Conservation (phyloP, 2,888 invertebrate species). For the Lochmaea crataegi region DNA sequence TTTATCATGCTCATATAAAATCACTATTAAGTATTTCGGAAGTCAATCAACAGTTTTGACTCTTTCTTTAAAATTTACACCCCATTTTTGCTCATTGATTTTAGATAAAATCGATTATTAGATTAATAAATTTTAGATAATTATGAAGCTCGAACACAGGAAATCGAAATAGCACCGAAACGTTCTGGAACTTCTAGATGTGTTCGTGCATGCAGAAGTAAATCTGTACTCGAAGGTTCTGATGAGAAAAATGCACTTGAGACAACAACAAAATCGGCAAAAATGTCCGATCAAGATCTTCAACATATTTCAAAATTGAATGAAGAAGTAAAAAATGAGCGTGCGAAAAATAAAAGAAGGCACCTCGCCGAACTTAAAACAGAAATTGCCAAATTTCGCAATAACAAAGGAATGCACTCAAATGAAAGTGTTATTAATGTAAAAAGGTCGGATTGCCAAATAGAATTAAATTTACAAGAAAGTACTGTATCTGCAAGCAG, state of each 20-base stretch:
- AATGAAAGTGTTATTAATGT: neutral
- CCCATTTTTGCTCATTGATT: too few species aligned
- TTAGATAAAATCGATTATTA: neutral
- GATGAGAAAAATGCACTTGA: neutral
- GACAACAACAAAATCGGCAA: neutral
- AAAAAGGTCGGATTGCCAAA: neutral
- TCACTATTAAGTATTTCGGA: too few species aligned
- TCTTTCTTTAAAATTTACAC: too few species aligned
- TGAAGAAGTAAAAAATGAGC: neutral
- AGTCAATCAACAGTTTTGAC: too few species aligned
- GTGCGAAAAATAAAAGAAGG: neutral
- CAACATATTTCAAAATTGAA: neutral
- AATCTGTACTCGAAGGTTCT: neutral
- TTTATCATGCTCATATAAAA: too few species aligned
- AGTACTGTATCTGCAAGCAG: neutral
- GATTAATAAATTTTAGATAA: neutral
- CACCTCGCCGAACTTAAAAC: constrained; percentile 1
- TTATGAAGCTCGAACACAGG: neutral
- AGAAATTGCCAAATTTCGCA: constrained; percentile 8
- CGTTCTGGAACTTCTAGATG: neutral
- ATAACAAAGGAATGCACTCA: neutral
- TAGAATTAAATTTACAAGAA: neutral
- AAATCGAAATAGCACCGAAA: neutral
- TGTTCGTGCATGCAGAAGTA: neutral
- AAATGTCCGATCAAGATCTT: neutral